These are phyloP conservation scores for Sminthurinus aureus DNA, from an alignment of 2,888 invertebrate genomes.

Conservation along the genomic window DNA sequence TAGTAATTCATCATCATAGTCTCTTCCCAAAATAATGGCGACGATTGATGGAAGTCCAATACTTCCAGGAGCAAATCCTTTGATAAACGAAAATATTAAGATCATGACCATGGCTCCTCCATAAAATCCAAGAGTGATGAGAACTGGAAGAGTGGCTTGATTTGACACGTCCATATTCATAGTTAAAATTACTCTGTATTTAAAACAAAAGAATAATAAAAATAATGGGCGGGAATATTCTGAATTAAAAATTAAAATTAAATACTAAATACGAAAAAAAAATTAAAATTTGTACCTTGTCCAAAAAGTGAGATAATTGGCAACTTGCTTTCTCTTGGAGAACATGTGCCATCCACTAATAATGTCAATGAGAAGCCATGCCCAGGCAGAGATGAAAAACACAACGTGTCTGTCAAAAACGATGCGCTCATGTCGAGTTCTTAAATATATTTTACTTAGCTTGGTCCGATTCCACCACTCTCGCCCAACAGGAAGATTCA, in stretches of 20 bases:
- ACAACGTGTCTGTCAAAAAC: constrained; percentile 26
- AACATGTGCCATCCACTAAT: constrained; percentile 31
- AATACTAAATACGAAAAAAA: neutral
- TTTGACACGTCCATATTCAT: constrained; percentile 29
- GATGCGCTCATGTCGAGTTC: constrained; percentile 12
- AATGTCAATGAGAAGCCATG: constrained; percentile 20
- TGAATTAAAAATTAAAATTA: neutral
- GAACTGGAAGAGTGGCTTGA: neutral
- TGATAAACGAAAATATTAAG: neutral
- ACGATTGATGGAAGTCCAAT: neutral
- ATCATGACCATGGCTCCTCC: neutral
- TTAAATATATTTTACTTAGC: neutral
- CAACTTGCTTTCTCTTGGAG: neutral
- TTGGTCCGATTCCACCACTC: neutral
- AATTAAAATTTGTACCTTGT: neutral
- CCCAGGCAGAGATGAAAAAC: constrained; percentile 19
- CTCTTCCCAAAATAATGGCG: constrained; percentile 7
- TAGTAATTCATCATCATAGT: neutral
- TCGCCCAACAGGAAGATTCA: constrained; percentile 4
- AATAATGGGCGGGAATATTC: no score
- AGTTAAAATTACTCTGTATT: neutral
- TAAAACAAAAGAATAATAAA: no score
- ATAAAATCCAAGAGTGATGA: neutral
- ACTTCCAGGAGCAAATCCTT: neutral
- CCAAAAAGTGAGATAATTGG: constrained; percentile 35